Percentiles rank a stretch among this genome's conserved stretches.
Evolutionary conservation across 2,113 vertebrate species (phyloP).

Genomic region (Neodon shergylaensis): DNA sequence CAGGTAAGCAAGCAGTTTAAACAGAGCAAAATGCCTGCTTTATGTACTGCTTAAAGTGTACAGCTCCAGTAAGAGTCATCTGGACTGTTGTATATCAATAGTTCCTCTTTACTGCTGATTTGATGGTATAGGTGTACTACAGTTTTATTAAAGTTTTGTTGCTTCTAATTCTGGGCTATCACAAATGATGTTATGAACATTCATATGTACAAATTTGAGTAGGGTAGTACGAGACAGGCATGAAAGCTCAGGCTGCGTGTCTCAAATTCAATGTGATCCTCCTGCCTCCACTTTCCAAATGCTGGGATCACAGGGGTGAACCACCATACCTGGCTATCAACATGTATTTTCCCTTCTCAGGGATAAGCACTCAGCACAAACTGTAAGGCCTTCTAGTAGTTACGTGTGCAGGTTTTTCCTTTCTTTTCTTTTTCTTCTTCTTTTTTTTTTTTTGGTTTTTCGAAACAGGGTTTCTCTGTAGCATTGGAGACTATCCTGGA

Average conservation of each 20-base stretch:
- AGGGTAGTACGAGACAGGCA: background rate
- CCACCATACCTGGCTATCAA: background rate
- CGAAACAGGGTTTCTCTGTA: no score
- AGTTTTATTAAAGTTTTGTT: background rate
- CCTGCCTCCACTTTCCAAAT: background rate
- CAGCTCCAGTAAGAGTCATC: background rate
- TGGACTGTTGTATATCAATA: background rate
- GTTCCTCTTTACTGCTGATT: background rate
- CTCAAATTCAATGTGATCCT: background rate
- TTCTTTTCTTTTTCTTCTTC: no score
- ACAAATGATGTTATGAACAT: background rate
- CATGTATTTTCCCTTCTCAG: background rate
- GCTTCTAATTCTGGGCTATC: background rate
- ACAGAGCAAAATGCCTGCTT: background rate
- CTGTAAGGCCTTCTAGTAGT: background rate
- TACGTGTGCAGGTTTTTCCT: no score
- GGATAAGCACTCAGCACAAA: background rate
- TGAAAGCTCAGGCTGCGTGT: background rate
- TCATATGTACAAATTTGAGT: background rate
- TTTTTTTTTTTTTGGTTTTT: no score
- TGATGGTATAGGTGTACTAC: background rate
- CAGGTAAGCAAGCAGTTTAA: background rate
- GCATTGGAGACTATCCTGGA: no score
- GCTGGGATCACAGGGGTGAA: background rate
- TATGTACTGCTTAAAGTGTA: background rate